These are phyloP conservation scores for Rutpela maculata DNA, from an alignment of 2,888 invertebrate genomes.

Conservation along the genomic window DNA sequence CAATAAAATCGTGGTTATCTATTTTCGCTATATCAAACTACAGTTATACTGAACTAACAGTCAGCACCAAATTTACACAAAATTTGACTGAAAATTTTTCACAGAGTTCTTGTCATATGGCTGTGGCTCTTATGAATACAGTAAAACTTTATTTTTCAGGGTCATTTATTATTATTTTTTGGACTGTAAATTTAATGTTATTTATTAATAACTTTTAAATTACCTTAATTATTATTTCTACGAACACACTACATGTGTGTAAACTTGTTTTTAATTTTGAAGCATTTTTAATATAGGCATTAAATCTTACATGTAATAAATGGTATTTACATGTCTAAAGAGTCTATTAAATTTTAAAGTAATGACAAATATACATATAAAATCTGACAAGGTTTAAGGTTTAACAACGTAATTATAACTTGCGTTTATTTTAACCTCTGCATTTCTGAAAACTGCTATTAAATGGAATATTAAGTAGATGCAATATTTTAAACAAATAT, in stretches of 20 bases:
- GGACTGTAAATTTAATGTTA: neutral
- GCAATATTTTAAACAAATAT: neutral
- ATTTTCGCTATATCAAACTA: too few species aligned
- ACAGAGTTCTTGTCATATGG: too few species aligned
- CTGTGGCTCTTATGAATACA: too few species aligned
- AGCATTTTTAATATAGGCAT: neutral
- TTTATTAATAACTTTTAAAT: neutral
- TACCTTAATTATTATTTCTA: neutral
- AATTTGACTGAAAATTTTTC: too few species aligned
- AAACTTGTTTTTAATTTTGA: neutral
- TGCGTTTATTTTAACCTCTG: neutral
- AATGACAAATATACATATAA: neutral
- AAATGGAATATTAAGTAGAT: neutral
- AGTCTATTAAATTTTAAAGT: neutral
- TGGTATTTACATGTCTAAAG: neutral
- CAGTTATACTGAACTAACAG: too few species aligned
- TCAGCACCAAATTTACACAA: too few species aligned
- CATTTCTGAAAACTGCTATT: neutral
- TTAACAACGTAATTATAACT: neutral
- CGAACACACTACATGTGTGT: neutral
- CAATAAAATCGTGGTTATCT: too few species aligned
- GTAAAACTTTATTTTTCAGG: too few species aligned
- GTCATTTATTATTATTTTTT: neutral
- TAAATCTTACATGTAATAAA: conserved; percentile 2
- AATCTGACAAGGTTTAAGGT: neutral